Base-by-base conservation (phyloP, 23 tunicate species). In the Ascidia mentula region DNA sequence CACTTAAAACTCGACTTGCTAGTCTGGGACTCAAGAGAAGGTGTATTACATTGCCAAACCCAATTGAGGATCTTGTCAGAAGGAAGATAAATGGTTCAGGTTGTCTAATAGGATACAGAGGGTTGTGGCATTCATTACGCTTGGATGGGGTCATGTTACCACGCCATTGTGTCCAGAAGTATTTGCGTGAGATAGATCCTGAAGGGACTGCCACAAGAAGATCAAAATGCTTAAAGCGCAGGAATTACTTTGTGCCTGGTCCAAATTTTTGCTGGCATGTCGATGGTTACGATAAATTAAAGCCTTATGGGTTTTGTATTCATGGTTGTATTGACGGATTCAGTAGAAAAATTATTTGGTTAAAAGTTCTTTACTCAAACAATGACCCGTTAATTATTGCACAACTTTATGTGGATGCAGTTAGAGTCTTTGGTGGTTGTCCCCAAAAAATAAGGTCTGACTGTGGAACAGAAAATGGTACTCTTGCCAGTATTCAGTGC, bases 391-490 rank as follows among this genome's bases (percentile, higher is more conserved):
- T 71, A 33, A 12, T 71, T 34, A 35, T 7, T 33, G 74, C 32
- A 71, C 74, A 71, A 5, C 74, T 71, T 71, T 71, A 33, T 71
- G 8, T 71, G 38, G 38, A 71, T 33, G 38, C 74, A 34, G 74
- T 71, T 34, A 18, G 37, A 35, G 7, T 36, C 34, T 34, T 71
- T 33, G 34, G 38, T 6, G 74, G 34, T 12, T 71, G 38, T 31
- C 74, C 74, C 38, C 24, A 35, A 71, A 71, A 3, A 71, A 35
- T 9, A 31, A 26, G 77, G 38, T 33, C 77, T 32, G 46, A 74
- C 46, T 74, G 78, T 74, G 46, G 78, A 28, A 74, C 78, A 32
- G 78, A 74, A 69, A 74, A 74, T 38, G 78, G 46, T 32, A 8
- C 0, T 38, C 34, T 74, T 38, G 78, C 78, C 18, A 28, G 40